Evolutionary conservation across 1,140 invertebrate species (phyloP), one percentile per base, ranked within the genome.

Genomic region (Battus philenor): DNA sequence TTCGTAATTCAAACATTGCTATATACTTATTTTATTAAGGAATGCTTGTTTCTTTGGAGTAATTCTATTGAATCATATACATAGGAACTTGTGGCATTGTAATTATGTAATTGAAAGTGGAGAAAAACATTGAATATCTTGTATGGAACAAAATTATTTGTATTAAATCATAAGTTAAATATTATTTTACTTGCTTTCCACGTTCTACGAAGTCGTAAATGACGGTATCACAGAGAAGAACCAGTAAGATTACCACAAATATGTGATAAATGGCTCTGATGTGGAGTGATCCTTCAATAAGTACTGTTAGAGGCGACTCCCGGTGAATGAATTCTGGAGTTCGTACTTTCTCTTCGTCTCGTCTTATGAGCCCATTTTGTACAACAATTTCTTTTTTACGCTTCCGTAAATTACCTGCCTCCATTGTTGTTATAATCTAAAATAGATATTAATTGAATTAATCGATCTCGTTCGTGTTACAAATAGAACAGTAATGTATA

Each of bases 241-340:
- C 86, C 29, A 95, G 87, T 12, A 96, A 86, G 53, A 93, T 92
- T 27, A 92, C 91, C n/a, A 93, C 87, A 77, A 95, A 95, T 36
- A 96, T 91, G 77, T 97, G 91, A 70, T 95, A 94, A 44, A 97
- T 92, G 0, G 94, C 93, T 62, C 88, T 87, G 48, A 96, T 92
- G 74, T 97, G 94, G 44, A 90, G 89, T 0, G 79, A 77, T 44
- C 93, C 90, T 68, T 95, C 88, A 57, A 95, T 90, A 16, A 97
- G 86, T 17, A 93, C 92, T 1, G 94, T 96, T 46, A 96, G 80
- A 9, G 92, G 77, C 0, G 94, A 95, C 61, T 93, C 90, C 41
- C 94, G 85, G 7, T 85, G 59, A 3, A 89, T 61, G 69, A 95
- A 96, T 39, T 91, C 88, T 70, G 92, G 93, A 12, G 90, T 89